A percentile compares a stretch with the other conserved stretches of the same genome.
These are phyloP conservation scores for Macropus fuliginosus DNA, from an alignment of 2,797 vertebrate genomes.

Conservation along the genomic window DNA sequence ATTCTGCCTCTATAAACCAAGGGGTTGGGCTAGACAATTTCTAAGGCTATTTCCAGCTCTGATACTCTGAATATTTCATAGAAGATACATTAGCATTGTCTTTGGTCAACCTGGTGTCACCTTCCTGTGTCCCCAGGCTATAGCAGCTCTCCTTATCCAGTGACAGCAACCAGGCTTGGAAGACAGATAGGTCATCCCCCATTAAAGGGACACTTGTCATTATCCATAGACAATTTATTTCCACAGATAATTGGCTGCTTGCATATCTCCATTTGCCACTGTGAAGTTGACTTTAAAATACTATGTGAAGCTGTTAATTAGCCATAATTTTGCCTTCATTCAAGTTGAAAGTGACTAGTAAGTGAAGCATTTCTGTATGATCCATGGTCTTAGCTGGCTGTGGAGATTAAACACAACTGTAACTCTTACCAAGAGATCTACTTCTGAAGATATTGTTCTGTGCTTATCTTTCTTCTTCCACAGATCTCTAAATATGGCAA, in stretches of 20 bases:
- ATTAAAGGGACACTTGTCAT: neutral
- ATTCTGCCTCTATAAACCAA: neutral
- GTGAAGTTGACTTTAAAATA: constrained; percentile 39
- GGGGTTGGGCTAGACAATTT: neutral
- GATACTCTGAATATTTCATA: constrained; percentile 3
- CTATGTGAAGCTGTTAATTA: constrained; percentile 59
- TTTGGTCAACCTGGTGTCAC: neutral
- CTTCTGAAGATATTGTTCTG: neutral
- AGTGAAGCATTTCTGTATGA: constrained; percentile 40
- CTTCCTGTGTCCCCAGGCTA: neutral
- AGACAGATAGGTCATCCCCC: neutral
- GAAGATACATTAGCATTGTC: constrained; percentile 41
- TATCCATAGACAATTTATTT: constrained; percentile 42
- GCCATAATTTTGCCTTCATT: constrained; percentile 47
- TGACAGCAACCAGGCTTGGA: neutral
- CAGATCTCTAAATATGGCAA: neutral
- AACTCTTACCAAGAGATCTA: neutral
- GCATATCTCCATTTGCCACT: neutral
- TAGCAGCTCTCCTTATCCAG: neutral
- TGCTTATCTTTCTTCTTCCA: neutral
- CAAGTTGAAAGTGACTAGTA: constrained; percentile 64
- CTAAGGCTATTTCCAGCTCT: neutral
- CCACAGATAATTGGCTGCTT: neutral
- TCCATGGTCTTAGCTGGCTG: constrained; percentile 56
- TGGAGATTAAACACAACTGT: neutral